phyloP scores from a whole-genome alignment of 2,113 vertebrate species.

The Chrysochloris asiatica region DNA sequence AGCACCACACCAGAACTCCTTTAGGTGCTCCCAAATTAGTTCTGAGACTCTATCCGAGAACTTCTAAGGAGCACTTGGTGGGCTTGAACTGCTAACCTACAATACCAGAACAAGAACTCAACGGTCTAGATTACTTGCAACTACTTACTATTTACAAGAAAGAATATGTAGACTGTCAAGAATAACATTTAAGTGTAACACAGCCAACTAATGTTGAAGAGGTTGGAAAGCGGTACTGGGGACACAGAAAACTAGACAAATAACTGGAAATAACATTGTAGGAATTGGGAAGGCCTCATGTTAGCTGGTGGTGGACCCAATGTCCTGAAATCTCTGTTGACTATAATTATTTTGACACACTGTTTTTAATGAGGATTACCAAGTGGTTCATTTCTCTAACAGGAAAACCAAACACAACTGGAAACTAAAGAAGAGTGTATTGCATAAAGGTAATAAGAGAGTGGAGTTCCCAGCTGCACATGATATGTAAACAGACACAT shows the following conservation, averaged over 20 bases:
- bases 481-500: no score
- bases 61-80: no score
- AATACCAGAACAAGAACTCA: no score
- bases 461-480: neutral
- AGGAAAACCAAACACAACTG: neutral
- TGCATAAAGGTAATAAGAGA: neutral
- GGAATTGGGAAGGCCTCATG: neutral
- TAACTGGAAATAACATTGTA: neutral
- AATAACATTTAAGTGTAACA: neutral
- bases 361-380: constrained; percentile 12
- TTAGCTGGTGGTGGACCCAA: neutral
- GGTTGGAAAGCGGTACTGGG: neutral
- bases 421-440: neutral
- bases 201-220: no score
- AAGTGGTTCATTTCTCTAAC: neutral
- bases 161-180: neutral
- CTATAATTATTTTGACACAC: neutral
- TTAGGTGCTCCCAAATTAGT: no score
- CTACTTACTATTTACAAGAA: neutral
- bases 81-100: no score
- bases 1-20: no score
- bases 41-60: no score
- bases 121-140: neutral
- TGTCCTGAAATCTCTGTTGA: neutral
- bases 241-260: neutral